Percentiles rank a stretch among this genome's conserved stretches.
Conservation (phyloP, 2,888 invertebrate species). For the Synanthedon vespiformis region DNA sequence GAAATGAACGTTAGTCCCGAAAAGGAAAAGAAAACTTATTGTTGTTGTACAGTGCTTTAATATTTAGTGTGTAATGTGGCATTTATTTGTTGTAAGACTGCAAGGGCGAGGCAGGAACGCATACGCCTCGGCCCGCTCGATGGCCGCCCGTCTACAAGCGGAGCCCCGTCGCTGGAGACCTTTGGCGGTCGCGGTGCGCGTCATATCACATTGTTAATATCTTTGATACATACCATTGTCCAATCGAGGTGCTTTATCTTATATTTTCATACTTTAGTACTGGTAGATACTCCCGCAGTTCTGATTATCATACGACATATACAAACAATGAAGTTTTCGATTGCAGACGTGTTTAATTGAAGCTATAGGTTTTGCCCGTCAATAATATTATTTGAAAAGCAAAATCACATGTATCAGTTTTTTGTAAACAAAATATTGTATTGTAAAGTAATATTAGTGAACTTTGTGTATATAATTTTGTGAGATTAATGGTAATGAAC, state of each 20-base stretch:
- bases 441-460: constrained; percentile 66
- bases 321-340: constrained; percentile 39
- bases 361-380: constrained; percentile 39
- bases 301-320: constrained; percentile 46
- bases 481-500: constrained; percentile 61
- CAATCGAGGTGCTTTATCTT: constrained; percentile 72
- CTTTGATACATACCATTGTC: constrained; percentile 72
- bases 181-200: constrained; percentile 47
- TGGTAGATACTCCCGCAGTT: constrained; percentile 69
- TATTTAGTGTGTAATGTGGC: constrained; percentile 72
- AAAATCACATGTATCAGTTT: constrained; percentile 21
- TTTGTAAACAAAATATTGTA: constrained; percentile 31
- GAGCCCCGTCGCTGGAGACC: constrained; percentile 20
- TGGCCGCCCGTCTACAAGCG: constrained; percentile 1
- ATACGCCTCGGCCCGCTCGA: constrained; percentile 1
- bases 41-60: constrained; percentile 95
- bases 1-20: constrained; percentile 99
- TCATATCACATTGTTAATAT: constrained; percentile 71
- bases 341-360: constrained; percentile 30
- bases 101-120: constrained; percentile 53
- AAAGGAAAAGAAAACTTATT: constrained; percentile 92
- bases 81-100: constrained; percentile 74
- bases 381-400: constrained; percentile 19
- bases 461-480: constrained; percentile 66
- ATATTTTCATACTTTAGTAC: constrained; percentile 72